Evolutionary conservation across 2,797 vertebrate genomes (phyloP).

Genomic region (Mormyrus proboscirostris): DNA sequence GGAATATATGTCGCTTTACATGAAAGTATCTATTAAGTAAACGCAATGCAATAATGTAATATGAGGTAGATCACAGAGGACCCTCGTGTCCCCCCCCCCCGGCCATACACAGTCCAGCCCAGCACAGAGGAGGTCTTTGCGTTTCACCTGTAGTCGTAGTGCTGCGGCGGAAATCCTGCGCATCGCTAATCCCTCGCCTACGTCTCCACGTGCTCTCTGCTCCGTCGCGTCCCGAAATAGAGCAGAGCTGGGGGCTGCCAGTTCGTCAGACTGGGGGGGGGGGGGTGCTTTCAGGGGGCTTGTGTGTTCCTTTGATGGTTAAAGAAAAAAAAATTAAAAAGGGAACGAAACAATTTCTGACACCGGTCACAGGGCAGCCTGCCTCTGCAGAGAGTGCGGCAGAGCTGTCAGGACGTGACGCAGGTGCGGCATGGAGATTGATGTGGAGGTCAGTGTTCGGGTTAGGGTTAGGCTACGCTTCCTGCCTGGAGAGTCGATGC

Average conservation of each 20-base stretch:
- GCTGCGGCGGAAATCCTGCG: neutral
- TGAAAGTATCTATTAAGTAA: neutral
- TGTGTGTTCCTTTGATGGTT: neutral
- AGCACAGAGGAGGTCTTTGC: neutral
- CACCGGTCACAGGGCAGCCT: neutral
- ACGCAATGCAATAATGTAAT: neutral
- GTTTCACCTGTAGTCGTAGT: neutral
- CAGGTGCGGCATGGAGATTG: neutral
- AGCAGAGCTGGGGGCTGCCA: neutral
- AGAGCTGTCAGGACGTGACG: neutral
- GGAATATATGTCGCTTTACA: neutral
- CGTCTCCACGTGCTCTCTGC: conserved; percentile 22
- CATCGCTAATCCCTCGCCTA: conserved; percentile 27
- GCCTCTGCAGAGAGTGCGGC: neutral
- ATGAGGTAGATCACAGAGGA: neutral
- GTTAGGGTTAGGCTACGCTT: neutral
- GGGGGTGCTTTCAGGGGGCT: neutral
- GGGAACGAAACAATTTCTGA: conserved; percentile 1
- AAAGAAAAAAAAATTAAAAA: neutral
- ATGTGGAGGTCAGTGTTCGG: neutral
- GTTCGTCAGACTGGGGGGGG: neutral
- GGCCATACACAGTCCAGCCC: neutral
- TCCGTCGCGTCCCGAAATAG: conserved; percentile 17
- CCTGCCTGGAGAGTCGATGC: conserved; percentile 13
- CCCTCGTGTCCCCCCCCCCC: neutral